phyloP scores from a whole-genome alignment of 2,113 vertebrate genomes.

The Silurus asotus region DNA sequence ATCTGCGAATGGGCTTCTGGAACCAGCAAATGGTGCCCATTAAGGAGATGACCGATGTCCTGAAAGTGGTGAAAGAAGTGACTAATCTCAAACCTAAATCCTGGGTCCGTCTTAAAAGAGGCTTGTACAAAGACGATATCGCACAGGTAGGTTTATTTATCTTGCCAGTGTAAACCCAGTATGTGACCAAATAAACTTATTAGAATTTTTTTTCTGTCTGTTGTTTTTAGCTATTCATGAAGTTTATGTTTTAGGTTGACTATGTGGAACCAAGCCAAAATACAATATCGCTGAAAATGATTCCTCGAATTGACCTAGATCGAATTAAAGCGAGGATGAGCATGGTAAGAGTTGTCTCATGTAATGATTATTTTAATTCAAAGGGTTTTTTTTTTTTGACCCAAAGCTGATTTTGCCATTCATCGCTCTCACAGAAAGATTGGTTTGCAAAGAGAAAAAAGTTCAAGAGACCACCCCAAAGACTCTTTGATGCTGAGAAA shows the following conservation, averaged over 20 bases:
- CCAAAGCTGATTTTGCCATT: not conserved
- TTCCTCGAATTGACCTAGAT: slow-evolving; percentile 91
- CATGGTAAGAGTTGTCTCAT: slow-evolving; percentile 70
- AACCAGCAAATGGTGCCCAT: slow-evolving; percentile 99
- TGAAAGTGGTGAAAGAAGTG: slow-evolving; percentile 96
- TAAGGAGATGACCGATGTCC: slow-evolving; percentile 96
- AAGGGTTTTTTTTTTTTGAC: slow-evolving; percentile 5
- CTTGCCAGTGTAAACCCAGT: not conserved
- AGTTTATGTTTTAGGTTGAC: slow-evolving; percentile 77
- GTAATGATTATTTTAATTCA: not conserved
- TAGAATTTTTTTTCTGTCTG: not conserved
- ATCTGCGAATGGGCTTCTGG: slow-evolving; percentile 93
- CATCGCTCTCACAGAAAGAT: slow-evolving; percentile 79
- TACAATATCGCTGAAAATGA: slow-evolving; percentile 96
- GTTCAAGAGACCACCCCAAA: slow-evolving; percentile 89
- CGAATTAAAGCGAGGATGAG: slow-evolving; percentile 96
- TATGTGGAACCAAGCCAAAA: slow-evolving; percentile 96
- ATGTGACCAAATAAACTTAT: not conserved
- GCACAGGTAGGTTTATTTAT: slow-evolving; percentile 78
- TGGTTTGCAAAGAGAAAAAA: slow-evolving; percentile 95
- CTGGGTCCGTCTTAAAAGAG: slow-evolving; percentile 93
- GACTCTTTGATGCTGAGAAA: slow-evolving; percentile 92
- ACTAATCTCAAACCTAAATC: slow-evolving; percentile 96
- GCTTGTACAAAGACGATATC: slow-evolving; percentile 94
- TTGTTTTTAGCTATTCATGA: not conserved